phyloP scores from a whole-genome alignment of 2,113 vertebrate genomes.

The Cryptotis parvus region DNA sequence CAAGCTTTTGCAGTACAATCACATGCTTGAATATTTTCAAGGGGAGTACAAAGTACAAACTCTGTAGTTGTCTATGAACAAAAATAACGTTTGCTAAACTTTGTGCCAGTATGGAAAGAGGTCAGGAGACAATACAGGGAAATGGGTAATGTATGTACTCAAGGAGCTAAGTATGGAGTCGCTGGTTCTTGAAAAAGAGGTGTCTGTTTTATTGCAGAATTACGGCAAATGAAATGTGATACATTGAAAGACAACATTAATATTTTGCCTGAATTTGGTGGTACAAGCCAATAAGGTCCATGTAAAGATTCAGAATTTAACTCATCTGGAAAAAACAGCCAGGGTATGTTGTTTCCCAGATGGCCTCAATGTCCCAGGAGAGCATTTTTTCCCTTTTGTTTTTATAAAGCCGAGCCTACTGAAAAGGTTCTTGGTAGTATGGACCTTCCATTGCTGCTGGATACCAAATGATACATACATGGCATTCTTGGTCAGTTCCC shows the following conservation, averaged over 20 bases:
- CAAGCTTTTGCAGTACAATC: neutral
- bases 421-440: neutral
- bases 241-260: neutral
- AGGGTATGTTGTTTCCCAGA: neutral
- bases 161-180: too few species aligned
- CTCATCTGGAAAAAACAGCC: neutral
- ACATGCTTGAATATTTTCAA: neutral
- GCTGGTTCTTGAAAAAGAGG: too few species aligned
- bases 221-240: neutral
- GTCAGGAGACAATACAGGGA: too few species aligned
- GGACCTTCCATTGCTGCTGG: neutral
- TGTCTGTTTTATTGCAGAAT: neutral
- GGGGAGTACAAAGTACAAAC: neutral
- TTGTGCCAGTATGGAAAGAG: too few species aligned
- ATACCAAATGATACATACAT: neutral
- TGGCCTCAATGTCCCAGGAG: neutral
- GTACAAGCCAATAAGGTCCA: neutral
- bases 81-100: neutral
- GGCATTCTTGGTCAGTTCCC: neutral
- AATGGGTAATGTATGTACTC: too few species aligned
- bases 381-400: neutral
- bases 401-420: neutral
- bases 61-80: neutral
- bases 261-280: neutral
- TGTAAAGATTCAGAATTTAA: constrained; percentile 18